Conservation (phyloP, 2,888 invertebrate genomes). For the Pecten maximus region DNA sequence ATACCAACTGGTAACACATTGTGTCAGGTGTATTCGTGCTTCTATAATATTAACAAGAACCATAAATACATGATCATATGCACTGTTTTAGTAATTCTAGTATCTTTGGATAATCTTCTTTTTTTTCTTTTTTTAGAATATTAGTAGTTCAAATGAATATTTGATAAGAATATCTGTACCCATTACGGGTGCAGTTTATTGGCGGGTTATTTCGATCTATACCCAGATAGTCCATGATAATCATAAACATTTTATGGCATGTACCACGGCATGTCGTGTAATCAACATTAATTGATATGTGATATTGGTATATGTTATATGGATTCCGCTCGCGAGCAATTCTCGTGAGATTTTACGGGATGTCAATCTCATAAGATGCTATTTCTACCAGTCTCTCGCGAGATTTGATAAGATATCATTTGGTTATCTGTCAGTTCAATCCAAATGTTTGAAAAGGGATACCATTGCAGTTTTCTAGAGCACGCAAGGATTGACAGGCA, state of each 20-base stretch:
- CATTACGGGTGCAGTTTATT: background rate
- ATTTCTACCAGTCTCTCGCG: background rate
- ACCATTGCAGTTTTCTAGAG: background rate
- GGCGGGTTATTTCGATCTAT: background rate
- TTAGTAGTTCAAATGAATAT: background rate
- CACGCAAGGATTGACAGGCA: background rate
- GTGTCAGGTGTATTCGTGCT: no score
- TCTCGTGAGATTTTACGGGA: background rate
- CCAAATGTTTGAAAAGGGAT: constrained; percentile 9
- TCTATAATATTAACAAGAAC: no score
- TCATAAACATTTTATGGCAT: background rate
- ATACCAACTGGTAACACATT: no score
- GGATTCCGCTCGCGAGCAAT: background rate
- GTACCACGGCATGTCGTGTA: background rate
- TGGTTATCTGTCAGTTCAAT: background rate
- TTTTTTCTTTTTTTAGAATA: background rate
- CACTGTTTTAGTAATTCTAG: background rate
- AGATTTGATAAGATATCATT: constrained; percentile 13
- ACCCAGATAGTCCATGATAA: background rate
- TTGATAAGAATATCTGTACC: background rate
- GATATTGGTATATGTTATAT: background rate
- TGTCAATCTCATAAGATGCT: background rate
- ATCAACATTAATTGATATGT: background rate
- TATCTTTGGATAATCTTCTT: background rate
- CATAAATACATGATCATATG: no score